Base-by-base conservation (phyloP, 2,113 vertebrate genomes). In the Phylloscopus trochiloides region DNA sequence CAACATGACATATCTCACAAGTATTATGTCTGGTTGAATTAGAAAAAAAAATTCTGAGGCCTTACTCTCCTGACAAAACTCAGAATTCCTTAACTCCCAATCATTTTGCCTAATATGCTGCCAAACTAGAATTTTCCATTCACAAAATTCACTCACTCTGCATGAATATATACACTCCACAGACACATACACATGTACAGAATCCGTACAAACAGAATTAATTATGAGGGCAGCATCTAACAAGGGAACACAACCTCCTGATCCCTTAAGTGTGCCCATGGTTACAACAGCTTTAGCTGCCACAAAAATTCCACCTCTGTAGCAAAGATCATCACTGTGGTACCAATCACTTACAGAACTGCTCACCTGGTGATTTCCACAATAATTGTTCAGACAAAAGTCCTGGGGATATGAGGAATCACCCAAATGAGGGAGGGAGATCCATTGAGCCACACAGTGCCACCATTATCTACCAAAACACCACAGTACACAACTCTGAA, bases 171-270 rank as follows among this genome's bases (percentile, higher is more conserved):
- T 3, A 22, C 12, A 48, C 7, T 43, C 21, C 36, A 26, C 9
- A 42, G 22, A 55, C 20, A 10, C 15, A 36, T 15, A 16, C 14
- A 71, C 8, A 43, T 0, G 0, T 7, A 43, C 9, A 18, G 66
- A 66, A 72, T 31, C 57, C 5, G 3, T 17, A 29, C 8, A 26
- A 16, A 57, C 3, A 28, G 38, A 66, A 34, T 31, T 22, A 73
- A 59, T 14, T 15, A 12, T 19, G 25, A 87, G 38, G 40, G 21
- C 36, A 76, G 28, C 19, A 42, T 25, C 48, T 40, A 57, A 31
- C 7, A 86, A 28, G 42, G n/a, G 40, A 78, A 66, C 20, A 59
- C 17, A 54, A 34, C 24, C 42, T 65, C 54, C 45, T 55, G 20
- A 71, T 31, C 25, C 12, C 19, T 57, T 26, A 13, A 25, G 31